Conservation (phyloP, 2,113 vertebrate genomes). For the Macquaria australasica region DNA sequence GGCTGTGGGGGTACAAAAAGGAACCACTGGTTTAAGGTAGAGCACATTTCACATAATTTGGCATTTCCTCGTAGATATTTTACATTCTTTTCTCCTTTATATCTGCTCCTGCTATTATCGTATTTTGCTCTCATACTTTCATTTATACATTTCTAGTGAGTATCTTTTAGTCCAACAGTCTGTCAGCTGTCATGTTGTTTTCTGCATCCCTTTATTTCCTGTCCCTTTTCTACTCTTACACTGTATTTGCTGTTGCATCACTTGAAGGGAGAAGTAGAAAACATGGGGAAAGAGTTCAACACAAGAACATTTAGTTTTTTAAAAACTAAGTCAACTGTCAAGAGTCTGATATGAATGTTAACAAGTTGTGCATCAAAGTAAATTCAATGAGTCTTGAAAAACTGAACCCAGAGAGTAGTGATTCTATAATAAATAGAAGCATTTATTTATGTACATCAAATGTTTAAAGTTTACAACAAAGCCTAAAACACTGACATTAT, state of each 20-base stretch:
- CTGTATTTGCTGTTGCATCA: background rate
- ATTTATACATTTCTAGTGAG: background rate
- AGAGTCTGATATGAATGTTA: background rate
- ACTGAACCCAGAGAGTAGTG: conserved; percentile 21
- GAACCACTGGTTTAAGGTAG: no score
- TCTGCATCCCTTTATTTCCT: background rate
- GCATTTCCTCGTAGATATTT: background rate
- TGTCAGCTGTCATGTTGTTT: background rate
- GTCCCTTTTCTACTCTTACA: background rate
- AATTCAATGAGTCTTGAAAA: background rate
- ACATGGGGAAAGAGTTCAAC: background rate
- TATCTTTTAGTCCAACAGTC: background rate
- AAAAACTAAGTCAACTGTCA: background rate
- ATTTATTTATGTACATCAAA: conserved; percentile 81
- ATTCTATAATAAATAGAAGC: conserved; percentile 83
- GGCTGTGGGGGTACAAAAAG: background rate
- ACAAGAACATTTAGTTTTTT: background rate
- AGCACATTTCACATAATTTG: background rate
- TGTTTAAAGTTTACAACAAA: conserved; percentile 64
- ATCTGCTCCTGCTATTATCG: background rate
- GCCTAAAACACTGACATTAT: conserved; percentile 35
- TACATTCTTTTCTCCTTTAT: background rate
- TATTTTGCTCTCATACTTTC: background rate
- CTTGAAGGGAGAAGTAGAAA: background rate
- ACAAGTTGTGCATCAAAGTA: background rate